Evolutionary conservation across 2,113 vertebrate genomes (phyloP).

Genomic region (Noturus placidus): DNA sequence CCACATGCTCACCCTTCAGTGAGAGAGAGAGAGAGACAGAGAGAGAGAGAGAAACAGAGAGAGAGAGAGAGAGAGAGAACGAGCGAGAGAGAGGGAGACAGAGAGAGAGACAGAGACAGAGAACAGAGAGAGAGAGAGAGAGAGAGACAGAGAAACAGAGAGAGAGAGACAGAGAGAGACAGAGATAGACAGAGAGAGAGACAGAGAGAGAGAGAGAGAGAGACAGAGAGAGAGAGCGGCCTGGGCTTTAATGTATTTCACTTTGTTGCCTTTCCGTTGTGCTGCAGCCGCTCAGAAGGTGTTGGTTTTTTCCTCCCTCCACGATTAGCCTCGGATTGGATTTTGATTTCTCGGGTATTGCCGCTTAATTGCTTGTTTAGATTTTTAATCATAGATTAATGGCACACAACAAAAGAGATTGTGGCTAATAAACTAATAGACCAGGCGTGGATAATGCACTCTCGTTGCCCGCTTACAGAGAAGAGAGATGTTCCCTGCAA

Average conservation of each 20-base stretch:
- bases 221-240: background rate
- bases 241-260: slow-evolving; percentile 34
- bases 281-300: slow-evolving; percentile 12
- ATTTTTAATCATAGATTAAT: slow-evolving; percentile 66
- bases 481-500: slow-evolving; percentile 2
- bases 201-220: background rate
- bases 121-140: slow-evolving; percentile 10
- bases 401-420: slow-evolving; percentile 53
- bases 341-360: slow-evolving; percentile 51
- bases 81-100: slow-evolving; percentile 9
- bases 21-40: background rate
- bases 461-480: slow-evolving; percentile 36
- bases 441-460: slow-evolving; percentile 59
- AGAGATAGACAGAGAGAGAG: no score
- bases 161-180: slow-evolving; percentile 8
- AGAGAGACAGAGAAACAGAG: background rate
- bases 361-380: slow-evolving; percentile 56
- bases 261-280: slow-evolving; percentile 34
- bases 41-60: background rate
- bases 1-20: no score
- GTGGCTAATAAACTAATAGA: slow-evolving; percentile 61
- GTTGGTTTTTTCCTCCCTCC: background rate
- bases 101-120: background rate
- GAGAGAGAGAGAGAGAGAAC: background rate
- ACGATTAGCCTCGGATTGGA: slow-evolving; percentile 48